Percentiles rank a stretch among this genome's conserved stretches.
Conservation (phyloP, 2,888 invertebrate genomes). For the Dione vanillae region DNA sequence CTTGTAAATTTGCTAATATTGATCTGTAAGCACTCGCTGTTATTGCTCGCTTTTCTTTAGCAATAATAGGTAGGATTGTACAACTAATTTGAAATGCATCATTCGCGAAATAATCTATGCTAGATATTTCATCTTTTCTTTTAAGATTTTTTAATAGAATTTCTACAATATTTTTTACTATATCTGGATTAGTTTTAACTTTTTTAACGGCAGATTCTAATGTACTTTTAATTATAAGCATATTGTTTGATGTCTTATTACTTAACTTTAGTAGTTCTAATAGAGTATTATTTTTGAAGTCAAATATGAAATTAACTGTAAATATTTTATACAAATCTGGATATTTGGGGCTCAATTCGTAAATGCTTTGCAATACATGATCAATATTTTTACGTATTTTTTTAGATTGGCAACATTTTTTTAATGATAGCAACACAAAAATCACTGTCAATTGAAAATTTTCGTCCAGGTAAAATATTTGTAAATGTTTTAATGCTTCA, state of each 20-base stretch:
- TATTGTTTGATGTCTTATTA: conserved; percentile 65
- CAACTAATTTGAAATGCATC: conserved; percentile 74
- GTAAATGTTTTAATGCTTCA: conserved; percentile 64
- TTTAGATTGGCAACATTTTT: conserved; percentile 65
- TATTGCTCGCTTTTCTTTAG: conserved; percentile 72
- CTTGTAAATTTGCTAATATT: conserved; percentile 73
- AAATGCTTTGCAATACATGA: conserved; percentile 63
- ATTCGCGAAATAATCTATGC: conserved; percentile 68
- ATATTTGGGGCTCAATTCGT: conserved; percentile 68
- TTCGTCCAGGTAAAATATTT: conserved; percentile 71
- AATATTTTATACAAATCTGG: conserved; percentile 77
- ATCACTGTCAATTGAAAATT: conserved; percentile 70
- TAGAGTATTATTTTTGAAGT: conserved; percentile 61
- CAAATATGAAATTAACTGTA: conserved; percentile 66
- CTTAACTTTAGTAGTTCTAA: conserved; percentile 68
- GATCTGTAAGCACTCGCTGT: conserved; percentile 69
- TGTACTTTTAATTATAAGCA: conserved; percentile 63
- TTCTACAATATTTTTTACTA: conserved; percentile 70
- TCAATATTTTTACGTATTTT: conserved; percentile 66
- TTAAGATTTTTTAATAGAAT: conserved; percentile 61
- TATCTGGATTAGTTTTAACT: conserved; percentile 67
- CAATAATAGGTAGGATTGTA: conserved; percentile 68
- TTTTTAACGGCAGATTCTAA: conserved; percentile 73
- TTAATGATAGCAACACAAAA: conserved; percentile 67
- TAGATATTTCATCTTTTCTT: conserved; percentile 51